Evolutionary conservation across 2,113 vertebrate genomes (phyloP), one percentile per base, ranked within the genome.

Genomic region (Centropus unirufus): DNA sequence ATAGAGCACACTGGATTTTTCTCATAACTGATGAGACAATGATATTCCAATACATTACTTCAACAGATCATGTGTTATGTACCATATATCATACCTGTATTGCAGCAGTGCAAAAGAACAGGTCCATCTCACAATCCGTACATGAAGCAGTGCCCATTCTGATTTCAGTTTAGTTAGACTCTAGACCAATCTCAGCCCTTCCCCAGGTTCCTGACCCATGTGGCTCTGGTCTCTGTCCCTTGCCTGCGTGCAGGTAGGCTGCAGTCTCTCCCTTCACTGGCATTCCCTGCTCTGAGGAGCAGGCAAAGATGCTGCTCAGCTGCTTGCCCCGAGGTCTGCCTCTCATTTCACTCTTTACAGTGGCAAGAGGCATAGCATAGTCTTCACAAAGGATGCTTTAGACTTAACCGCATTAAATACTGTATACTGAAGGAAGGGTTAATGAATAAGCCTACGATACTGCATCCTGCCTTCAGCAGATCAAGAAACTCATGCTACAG

Each of bases 201-300:
- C 21, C 22, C 14, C 10, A n/a, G 7, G 3, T 70, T 20, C 49
- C 14, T 3, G 2, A 3, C 8, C 6, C 4, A 0, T 26, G 39
- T 42, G 69, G 15, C 6, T 10, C 14, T 61, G 27, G 8, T 66
- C 34, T 24, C n/a, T 70, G 21, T 8, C 12, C 23, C 17, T 72
- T 2, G 0, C 16, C 21, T 67, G 21, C 40, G 59, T n/a, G 34
- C 1, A 2, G 39, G 13, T n/a, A 54, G 34, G 26, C 55, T 62
- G 44, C 1, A 0, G 11, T 84, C 22, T 22, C 32, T 90, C 52
- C n/a, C 42, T 58, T 52, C 3, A 1, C 4, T 55, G 44, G 13
- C 2, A 0, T 51, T 83, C 55, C 18, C 57, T 7, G 5, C 34
- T 13, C 1, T 47, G 70, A 62, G 46, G 51, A 80, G 29, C 54